phyloP scores from a whole-genome alignment of 2,113 vertebrate genomes.

The Arothron firmamentum region DNA sequence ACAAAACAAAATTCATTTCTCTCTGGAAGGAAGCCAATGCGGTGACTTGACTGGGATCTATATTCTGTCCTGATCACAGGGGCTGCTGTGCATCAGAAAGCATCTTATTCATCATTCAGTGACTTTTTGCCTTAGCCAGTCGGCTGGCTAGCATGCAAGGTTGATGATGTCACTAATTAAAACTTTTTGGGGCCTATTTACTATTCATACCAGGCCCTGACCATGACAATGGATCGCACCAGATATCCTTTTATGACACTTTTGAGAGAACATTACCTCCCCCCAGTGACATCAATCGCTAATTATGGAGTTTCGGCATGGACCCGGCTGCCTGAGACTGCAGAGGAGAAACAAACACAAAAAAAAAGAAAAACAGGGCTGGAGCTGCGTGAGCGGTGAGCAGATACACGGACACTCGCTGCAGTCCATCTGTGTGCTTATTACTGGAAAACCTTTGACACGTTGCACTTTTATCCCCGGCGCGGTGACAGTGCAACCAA shows the following conservation, averaged over 20 bases:
- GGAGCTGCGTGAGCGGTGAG: constrained; percentile 25
- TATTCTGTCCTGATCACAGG: no score
- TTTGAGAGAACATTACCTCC: background rate
- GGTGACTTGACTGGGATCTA: no score
- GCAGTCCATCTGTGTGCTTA: constrained; percentile 17
- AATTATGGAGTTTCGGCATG: constrained; percentile 49
- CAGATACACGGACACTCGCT: constrained; percentile 9
- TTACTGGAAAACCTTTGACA: constrained; percentile 42
- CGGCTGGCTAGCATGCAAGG: no score
- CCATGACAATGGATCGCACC: background rate
- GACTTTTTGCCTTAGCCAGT: no score
- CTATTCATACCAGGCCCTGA: background rate
- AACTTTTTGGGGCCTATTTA: no score
- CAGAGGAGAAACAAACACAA: background rate
- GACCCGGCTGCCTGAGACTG: constrained; percentile 33
- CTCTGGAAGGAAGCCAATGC: no score
- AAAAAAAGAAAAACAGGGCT: no score
- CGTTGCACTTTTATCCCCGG: constrained; percentile 19
- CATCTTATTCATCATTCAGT: background rate
- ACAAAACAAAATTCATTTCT: no score
- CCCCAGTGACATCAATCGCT: constrained; percentile 45
- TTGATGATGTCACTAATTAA: no score
- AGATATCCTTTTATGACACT: constrained; percentile 13
- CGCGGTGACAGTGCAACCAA: constrained; percentile 5
- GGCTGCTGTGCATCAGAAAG: background rate